Evolutionary conservation across 2,888 invertebrate species (phyloP).

Genomic region (Meta bourneti): DNA sequence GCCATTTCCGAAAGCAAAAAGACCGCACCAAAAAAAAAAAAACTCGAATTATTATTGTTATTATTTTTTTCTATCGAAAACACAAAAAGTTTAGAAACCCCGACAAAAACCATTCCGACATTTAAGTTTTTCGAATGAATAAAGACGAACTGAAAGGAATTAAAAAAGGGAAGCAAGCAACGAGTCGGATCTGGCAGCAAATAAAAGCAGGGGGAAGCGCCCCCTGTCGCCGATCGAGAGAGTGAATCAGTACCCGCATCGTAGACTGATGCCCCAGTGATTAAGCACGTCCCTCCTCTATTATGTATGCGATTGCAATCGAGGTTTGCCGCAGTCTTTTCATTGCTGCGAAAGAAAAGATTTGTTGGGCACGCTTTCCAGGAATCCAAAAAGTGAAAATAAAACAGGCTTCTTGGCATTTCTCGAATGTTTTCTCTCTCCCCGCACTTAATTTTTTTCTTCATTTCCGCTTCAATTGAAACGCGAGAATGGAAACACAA

Average conservation of each 20-base stretch:
- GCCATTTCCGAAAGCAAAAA: neutral
- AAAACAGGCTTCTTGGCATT: conserved; percentile 13
- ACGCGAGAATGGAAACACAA: neutral
- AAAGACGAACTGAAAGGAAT: conserved; percentile 3
- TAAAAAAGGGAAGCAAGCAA: neutral
- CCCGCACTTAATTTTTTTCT: neutral
- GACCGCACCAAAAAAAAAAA: neutral
- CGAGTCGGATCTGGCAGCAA: conserved; percentile 12
- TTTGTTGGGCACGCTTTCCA: conserved; percentile 13
- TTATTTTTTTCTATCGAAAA: neutral
- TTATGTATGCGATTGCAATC: conserved; percentile 47
- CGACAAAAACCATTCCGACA: conserved; percentile 17
- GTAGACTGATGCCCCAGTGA: conserved; percentile 34
- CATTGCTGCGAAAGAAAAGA: neutral
- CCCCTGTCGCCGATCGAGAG: neutral
- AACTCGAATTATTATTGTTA: neutral
- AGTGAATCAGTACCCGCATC: conserved; percentile 56
- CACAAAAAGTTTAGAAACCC: neutral
- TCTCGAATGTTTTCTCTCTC: neutral
- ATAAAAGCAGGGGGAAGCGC: conserved; percentile 5
- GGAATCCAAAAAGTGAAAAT: conserved; percentile 37
- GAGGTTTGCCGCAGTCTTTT: neutral
- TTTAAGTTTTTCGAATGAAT: conserved; percentile 5
- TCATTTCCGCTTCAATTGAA: neutral
- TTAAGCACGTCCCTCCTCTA: conserved; percentile 61